Evolutionary conservation across 1,140 invertebrate species (phyloP).

Genomic region (Scaptodrosophila lebanonensis): DNA sequence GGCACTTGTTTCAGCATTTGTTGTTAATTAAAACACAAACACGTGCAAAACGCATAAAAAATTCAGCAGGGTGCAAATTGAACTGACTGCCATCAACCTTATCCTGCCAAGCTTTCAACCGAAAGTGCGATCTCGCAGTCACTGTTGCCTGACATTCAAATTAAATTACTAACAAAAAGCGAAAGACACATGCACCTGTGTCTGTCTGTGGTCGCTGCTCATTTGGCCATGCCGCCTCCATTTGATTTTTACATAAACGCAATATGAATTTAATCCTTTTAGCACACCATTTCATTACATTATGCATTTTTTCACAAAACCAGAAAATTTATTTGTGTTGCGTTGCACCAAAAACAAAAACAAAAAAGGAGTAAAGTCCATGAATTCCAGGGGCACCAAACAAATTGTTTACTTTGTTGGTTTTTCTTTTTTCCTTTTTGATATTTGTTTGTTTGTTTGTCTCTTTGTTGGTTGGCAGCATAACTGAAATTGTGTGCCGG

Average conservation of each 20-base stretch:
- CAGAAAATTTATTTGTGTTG: constrained; percentile 39
- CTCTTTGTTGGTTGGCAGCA: constrained; percentile 26
- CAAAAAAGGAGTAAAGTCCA: constrained; percentile 1
- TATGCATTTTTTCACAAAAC: constrained; percentile 29
- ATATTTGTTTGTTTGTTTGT: constrained; percentile 39
- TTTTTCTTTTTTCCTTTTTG: constrained; percentile 23
- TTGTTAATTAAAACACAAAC: constrained; percentile 75
- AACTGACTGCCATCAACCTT: constrained; percentile 6
- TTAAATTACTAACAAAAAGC: constrained; percentile 17
- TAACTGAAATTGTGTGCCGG: constrained; percentile 44
- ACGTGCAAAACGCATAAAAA: constrained; percentile 67
- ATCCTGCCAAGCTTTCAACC: constrained; percentile 7
- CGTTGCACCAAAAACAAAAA: constrained; percentile 19
- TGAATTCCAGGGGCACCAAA: constrained; percentile 1
- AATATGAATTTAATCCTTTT: constrained; percentile 68
- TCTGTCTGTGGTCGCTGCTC: background rate
- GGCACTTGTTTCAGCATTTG: no score
- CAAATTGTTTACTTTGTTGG: constrained; percentile 13
- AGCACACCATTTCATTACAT: constrained; percentile 66
- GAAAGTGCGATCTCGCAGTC: background rate
- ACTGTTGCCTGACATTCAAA: constrained; percentile 14
- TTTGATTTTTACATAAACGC: constrained; percentile 24
- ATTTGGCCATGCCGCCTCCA: constrained; percentile 4
- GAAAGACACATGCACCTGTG: constrained; percentile 4
- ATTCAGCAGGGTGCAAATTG: constrained; percentile 47